These are phyloP conservation scores for Camponotus floridanus DNA, from an alignment of 1,140 invertebrate genomes.

Conservation along the genomic window DNA sequence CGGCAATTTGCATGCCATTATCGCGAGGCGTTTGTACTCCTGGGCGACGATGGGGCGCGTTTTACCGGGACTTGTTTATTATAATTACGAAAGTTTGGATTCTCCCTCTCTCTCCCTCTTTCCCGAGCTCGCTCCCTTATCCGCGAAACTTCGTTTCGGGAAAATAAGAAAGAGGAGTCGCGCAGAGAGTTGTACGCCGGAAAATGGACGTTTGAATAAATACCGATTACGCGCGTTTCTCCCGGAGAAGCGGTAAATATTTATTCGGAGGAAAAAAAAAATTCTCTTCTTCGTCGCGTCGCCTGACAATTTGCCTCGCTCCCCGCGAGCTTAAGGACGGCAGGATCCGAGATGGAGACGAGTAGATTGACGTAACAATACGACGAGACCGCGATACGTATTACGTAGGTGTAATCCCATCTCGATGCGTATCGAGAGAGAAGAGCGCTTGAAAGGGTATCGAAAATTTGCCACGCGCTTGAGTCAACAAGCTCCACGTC, in stretches of 20 bases:
- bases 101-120: constrained; percentile 39
- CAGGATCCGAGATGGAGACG: neutral
- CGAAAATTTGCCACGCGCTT: constrained; percentile 83
- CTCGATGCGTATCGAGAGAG: constrained; percentile 50
- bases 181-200: neutral
- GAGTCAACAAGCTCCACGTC: constrained; percentile 82
- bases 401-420: constrained; percentile 67
- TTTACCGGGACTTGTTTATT: constrained; percentile 75
- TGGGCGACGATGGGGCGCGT: constrained; percentile 37
- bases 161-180: constrained; percentile 39
- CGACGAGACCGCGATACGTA: constrained; percentile 34
- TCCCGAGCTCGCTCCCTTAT: neutral
- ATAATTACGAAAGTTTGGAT: constrained; percentile 75
- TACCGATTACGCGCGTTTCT: constrained; percentile 46
- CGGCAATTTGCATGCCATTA: constrained; percentile 79
- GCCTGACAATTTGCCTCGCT: constrained; percentile 18
- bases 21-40: constrained; percentile 68
- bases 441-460: constrained; percentile 77
- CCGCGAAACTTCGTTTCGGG: constrained; percentile 30
- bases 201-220: constrained; percentile 47
- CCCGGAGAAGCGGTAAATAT: constrained; percentile 9
- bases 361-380: constrained; percentile 61
- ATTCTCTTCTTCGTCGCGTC: neutral
- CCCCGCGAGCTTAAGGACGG: neutral
- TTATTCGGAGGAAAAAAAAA: constrained; percentile 19